phyloP scores from a whole-genome alignment of 2,888 invertebrate genomes.

The Pocota personata region DNA sequence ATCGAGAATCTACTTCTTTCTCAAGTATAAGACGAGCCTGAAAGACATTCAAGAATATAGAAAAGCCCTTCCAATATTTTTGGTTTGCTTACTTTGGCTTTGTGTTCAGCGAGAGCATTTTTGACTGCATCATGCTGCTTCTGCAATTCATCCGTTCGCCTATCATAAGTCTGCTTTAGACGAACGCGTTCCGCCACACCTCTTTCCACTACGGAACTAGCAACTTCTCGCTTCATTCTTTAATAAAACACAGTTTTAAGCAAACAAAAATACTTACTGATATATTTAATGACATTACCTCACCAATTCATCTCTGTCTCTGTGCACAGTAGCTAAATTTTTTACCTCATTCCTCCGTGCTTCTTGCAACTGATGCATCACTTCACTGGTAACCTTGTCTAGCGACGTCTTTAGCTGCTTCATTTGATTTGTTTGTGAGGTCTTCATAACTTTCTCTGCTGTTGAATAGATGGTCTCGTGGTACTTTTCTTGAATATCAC shows the following conservation, averaged over 20 bases:
- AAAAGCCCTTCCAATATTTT: background rate
- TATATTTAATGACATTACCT: slow-evolving; percentile 84
- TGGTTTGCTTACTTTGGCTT: slow-evolving; percentile 84
- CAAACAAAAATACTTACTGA: background rate
- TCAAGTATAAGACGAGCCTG: slow-evolving; percentile 82
- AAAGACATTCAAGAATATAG: slow-evolving; percentile 5
- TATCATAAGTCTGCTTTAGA: slow-evolving; percentile 90
- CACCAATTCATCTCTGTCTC: slow-evolving; percentile 95
- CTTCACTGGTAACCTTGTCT: slow-evolving; percentile 88
- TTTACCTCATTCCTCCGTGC: slow-evolving; percentile 95
- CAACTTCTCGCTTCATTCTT: slow-evolving; percentile 83
- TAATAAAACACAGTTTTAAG: background rate
- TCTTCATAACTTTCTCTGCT: slow-evolving; percentile 91
- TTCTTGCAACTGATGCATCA: slow-evolving; percentile 92
- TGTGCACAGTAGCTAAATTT: slow-evolving; percentile 92
- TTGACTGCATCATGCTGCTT: slow-evolving; percentile 91
- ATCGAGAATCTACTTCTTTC: slow-evolving; percentile 81
- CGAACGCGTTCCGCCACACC: slow-evolving; percentile 95
- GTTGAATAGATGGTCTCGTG: slow-evolving; percentile 90
- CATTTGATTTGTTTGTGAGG: slow-evolving; percentile 91
- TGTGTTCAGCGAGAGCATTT: slow-evolving; percentile 87
- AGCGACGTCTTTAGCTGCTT: slow-evolving; percentile 89
- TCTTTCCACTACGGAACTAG: slow-evolving; percentile 88
- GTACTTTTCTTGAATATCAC: slow-evolving; percentile 92
- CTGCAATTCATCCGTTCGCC: slow-evolving; percentile 89